Evolutionary conservation across 2,888 invertebrate species (phyloP).

Genomic region (Muscina levida): DNA sequence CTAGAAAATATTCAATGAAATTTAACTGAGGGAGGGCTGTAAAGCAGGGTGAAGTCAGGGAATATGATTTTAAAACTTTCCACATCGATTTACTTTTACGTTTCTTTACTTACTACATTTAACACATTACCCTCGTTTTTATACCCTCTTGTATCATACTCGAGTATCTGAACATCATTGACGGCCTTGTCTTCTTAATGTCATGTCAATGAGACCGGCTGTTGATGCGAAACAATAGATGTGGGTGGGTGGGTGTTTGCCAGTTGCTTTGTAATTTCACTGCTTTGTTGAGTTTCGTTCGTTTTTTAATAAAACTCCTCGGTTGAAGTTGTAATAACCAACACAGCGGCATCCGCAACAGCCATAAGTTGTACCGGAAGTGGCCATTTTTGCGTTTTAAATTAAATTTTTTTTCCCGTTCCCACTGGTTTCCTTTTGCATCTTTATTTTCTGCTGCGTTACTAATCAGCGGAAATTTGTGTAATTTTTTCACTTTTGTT

Average conservation of each 20-base stretch:
- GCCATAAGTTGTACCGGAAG: conserved; percentile 68
- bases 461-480: conserved; percentile 70
- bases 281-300: conserved; percentile 33
- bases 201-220: conserved; percentile 56
- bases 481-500: conserved; percentile 59
- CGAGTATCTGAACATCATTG: conserved; percentile 45
- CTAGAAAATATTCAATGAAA: no score
- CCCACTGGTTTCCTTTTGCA: conserved; percentile 47
- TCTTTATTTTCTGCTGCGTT: conserved; percentile 44
- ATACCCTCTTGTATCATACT: neutral
- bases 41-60: no score
- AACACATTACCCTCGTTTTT: neutral
- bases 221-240: conserved; percentile 52
- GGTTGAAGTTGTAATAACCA: conserved; percentile 50
- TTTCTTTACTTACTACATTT: neutral
- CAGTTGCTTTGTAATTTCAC: conserved; percentile 54
- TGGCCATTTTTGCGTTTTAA: conserved; percentile 72
- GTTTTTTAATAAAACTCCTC: conserved; percentile 58
- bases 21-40: no score
- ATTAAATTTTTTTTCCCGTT: conserved; percentile 69
- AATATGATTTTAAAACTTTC: neutral
- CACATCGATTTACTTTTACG: neutral
- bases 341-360: conserved; percentile 4
- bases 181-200: conserved; percentile 65
- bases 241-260: conserved; percentile 37